Evolutionary conservation across 2,797 vertebrate genomes (phyloP), one percentile per base, ranked within the genome.

Genomic region (Argentina silus): DNA sequence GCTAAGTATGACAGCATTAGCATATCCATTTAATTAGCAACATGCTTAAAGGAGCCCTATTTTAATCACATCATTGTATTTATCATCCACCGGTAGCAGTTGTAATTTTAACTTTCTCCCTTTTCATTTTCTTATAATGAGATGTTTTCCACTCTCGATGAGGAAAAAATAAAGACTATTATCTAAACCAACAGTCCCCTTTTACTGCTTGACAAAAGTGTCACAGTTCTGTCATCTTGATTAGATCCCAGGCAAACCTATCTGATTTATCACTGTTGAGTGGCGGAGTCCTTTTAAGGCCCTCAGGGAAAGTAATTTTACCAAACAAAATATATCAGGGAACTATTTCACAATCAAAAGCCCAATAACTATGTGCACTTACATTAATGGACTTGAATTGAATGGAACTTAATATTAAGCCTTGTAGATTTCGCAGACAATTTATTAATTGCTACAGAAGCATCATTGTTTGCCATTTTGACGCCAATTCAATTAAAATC

Each of bases 1-100:
- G 96, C 97, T 97, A 97, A 97, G 95, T 96, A 97, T 97, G 96
- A 97, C 97, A 96, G 96, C 97, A 98, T 98, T 98, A 97, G 96
- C 97, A 98, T 98, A 97, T 95, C 95, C 96, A 95, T 96, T 98
- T 99, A 98, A 99, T 99, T 98, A 98, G 97, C 94, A 90, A 91
- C 90, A 90, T 87, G 94, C 96, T 97, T 95, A 96, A 96, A 96
- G 94, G 96, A 93, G 95, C 94, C 93, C 94, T 94, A 92, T 94
- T 96, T 97, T 97, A 98, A 98, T 98, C 96, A 97, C 95, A 96
- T 95, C 94, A 92, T 95, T 95, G 95, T 95, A 96, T 95, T 96
- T 95, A 95, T 94, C 95, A 91, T 51, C 62, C 72, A 71, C 70
- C 50, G 66, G 92, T 94, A 93, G 91, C 93, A 94, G 92, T 94